A percentile compares a stretch with the other conserved stretches of the same genome.
Evolutionary conservation across 2,113 vertebrate genomes (phyloP).

Genomic region (Tylochromis polylepis): DNA sequence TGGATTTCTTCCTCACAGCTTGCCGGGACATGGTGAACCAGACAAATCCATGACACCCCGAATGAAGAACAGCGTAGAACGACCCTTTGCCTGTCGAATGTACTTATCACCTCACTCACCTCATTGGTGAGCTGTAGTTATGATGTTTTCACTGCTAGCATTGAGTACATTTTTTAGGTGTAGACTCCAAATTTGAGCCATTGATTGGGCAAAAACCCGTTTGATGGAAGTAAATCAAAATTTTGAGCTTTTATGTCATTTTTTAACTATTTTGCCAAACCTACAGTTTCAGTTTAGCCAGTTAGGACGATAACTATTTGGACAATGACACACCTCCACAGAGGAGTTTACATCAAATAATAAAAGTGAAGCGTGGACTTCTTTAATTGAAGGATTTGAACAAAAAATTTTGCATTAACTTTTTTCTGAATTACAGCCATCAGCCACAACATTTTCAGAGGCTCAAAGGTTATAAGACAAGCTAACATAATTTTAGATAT

Average conservation of each 20-base stretch:
- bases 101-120: not conserved
- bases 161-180: not conserved
- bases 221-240: not conserved
- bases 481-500: not conserved
- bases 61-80: not conserved
- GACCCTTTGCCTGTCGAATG: not conserved
- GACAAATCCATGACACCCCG: slow-evolving; percentile 11
- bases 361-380: not conserved
- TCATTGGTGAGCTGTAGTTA: not conserved
- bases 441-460: not conserved
- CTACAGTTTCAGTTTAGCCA: not conserved
- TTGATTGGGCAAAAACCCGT: not conserved
- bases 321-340: not conserved
- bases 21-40: slow-evolving; percentile 1
- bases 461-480: not conserved
- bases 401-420: not conserved
- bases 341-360: not conserved
- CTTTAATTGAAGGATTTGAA: not conserved
- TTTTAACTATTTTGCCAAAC: not conserved
- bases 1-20: slow-evolving; percentile 8
- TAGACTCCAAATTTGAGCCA: not conserved
- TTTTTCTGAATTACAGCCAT: not conserved
- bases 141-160: not conserved
- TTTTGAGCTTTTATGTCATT: not conserved
- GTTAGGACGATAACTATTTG: not conserved